A percentile compares a stretch with the other conserved stretches of the same genome.
These are phyloP conservation scores for Sinosuthora webbiana DNA, from an alignment of 2,113 vertebrate genomes.

Conservation along the genomic window DNA sequence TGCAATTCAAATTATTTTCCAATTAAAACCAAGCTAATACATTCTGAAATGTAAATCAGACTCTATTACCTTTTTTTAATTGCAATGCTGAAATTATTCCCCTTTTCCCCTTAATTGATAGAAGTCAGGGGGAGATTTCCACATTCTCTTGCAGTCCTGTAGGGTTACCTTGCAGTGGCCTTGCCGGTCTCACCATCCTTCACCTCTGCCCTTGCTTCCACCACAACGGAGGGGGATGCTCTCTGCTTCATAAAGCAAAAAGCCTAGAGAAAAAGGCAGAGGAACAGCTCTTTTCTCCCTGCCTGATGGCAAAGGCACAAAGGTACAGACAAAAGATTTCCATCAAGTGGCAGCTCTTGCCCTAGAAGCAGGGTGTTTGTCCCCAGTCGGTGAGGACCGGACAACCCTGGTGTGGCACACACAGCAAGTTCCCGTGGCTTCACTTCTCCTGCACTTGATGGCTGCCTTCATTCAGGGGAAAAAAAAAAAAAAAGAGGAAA, in stretches of 20 bases:
- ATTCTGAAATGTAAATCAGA: constrained; percentile 73
- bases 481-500: not conserved
- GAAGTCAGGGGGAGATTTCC: constrained; percentile 24
- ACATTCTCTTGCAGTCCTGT: not conserved
- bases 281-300: not conserved
- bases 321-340: not conserved
- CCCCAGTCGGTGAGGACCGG: accelerated
- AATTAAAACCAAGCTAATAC: constrained; percentile 69
- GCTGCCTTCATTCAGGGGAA: not conserved
- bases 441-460: not conserved
- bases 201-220: not conserved
- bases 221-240: accelerated
- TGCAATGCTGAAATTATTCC: constrained; percentile 41
- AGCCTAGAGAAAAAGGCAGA: not conserved
- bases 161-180: not conserved
- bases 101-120: constrained; percentile 52
- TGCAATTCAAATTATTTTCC: constrained; percentile 73
- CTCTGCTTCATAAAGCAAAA: not conserved
- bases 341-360: not conserved
- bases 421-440: not conserved
- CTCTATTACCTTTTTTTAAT: constrained; percentile 65
- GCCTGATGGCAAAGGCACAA: not conserved
- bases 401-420: not conserved
- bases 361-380: not conserved
- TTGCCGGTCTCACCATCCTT: not conserved